Conservation (phyloP, 2,888 invertebrate species). For the Caenorhabditis imperialis region DNA sequence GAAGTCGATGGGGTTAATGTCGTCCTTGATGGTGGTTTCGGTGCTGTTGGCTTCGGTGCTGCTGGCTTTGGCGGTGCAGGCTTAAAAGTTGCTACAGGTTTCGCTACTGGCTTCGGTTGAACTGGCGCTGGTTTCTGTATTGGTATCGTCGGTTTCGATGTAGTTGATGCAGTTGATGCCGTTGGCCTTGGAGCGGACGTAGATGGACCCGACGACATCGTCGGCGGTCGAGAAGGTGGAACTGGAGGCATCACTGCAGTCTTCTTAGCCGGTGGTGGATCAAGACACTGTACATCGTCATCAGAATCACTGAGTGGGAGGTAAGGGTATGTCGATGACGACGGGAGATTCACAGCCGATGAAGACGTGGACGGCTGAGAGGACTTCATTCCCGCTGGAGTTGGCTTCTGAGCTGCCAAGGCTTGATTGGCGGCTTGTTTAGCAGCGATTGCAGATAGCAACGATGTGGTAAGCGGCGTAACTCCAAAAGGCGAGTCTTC, state of each 20-base stretch:
- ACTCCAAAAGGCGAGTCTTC: too few species aligned
- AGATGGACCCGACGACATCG: neutral
- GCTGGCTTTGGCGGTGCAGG: neutral
- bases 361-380: neutral
- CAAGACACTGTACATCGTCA: conserved; percentile 34
- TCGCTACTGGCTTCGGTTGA: neutral
- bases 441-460: too few species aligned
- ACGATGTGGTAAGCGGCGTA: too few species aligned
- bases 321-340: conserved; percentile 2
- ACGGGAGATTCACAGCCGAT: too few species aligned
- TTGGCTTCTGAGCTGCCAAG: neutral
- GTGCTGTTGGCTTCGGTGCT: too few species aligned
- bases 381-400: neutral
- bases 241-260: too few species aligned
- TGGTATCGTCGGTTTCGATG: neutral
- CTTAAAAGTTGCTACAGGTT: neutral
- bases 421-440: too few species aligned
- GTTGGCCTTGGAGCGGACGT: too few species aligned
- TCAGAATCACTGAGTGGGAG: conserved; percentile 23
- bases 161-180: neutral
- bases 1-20: too few species aligned
- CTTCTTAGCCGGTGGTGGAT: conserved; percentile 29
- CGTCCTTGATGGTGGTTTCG: too few species aligned
- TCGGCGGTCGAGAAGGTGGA: too few species aligned
- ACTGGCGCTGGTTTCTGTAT: neutral